phyloP scores from a whole-genome alignment of 2,113 vertebrate species.

The Periophthalmodon schlosseri region DNA sequence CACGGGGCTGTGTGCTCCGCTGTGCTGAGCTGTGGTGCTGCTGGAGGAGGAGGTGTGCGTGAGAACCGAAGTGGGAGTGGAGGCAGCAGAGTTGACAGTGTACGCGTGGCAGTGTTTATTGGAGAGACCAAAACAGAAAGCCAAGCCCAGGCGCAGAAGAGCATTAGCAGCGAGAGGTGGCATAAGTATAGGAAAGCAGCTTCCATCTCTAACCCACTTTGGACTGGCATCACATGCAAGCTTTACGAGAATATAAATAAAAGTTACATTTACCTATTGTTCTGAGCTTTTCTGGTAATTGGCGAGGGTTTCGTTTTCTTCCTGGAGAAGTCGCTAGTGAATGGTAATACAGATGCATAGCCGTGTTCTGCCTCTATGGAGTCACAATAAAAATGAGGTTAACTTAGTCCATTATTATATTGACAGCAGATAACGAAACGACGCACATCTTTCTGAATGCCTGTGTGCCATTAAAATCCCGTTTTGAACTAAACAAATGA shows the following conservation, averaged over 20 bases:
- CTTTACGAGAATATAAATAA: slow-evolving; percentile 2
- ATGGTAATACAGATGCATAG: slow-evolving; percentile 96
- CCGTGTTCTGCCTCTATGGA: slow-evolving; percentile 96
- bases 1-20: not conserved
- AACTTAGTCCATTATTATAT: not conserved
- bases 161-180: slow-evolving; percentile 79
- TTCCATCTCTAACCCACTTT: not conserved
- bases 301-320: slow-evolving; percentile 93
- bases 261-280: slow-evolving; percentile 87
- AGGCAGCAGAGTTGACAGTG: slow-evolving; percentile 78
- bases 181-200: slow-evolving; percentile 67
- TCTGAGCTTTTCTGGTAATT: slow-evolving; percentile 90
- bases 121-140: slow-evolving; percentile 81
- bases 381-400: slow-evolving; percentile 66
- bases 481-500: not conserved
- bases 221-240: not conserved
- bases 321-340: slow-evolving; percentile 89
- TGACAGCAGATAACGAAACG: not conserved
- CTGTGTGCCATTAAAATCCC: not conserved
- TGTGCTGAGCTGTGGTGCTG: not conserved
- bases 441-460: not conserved
- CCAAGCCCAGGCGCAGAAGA: slow-evolving; percentile 70
- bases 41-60: slow-evolving; percentile 18
- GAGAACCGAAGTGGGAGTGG: slow-evolving; percentile 19
- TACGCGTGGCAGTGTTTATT: slow-evolving; percentile 95